Base-by-base conservation (phyloP, 2,113 vertebrate species). In the Stictonetta naevosa region DNA sequence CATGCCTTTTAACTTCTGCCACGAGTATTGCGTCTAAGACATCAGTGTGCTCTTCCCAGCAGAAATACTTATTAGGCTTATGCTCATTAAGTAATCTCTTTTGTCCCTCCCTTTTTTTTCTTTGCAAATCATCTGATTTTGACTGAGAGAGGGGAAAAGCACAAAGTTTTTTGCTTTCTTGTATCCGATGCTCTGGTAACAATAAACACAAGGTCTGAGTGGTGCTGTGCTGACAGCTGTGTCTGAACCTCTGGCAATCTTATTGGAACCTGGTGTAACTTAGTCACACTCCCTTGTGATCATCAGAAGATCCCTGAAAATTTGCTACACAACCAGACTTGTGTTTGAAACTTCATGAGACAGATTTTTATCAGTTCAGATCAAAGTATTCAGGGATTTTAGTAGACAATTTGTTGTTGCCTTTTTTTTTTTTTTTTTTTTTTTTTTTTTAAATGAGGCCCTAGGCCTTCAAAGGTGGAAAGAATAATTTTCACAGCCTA, bases 1-100 rank as follows among this genome's bases (percentile, higher is more conserved):
- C 66, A 75, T 74, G 68, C 74, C 20, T 91, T 92, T 72, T 92
- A 78, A 60, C 52, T 84, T 95, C 83, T 80, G 94, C 26, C 64
- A 46, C 34, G n/a, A 81, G 40, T 67, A 33, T 22, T 64, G 13
- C 31, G 18, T 90, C 40, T 62, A 40, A 92, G 69, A 92, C 42
- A 75, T 73, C 42, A 33, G 10, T 15, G 55, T 9, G 26, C 17
- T 29, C 56, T 93, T 92, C 53, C 28, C 25, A 80, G 52, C 18
- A 79, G 69, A 77, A 90, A 36, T 48, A 28, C 68, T 84, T 84
- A 60, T 86, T 73, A 67, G n/a, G 8, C 63, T 53, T 66, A 55
- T 84, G 40, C 19, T 91, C 46, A 76, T 95, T 86, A 88, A 87
- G 34, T 10, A 48, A 19, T 66, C 26, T 77, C 42, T 78, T 34